Base-by-base conservation (phyloP, 2,797 vertebrate genomes). In the Trematomus bernacchii region DNA sequence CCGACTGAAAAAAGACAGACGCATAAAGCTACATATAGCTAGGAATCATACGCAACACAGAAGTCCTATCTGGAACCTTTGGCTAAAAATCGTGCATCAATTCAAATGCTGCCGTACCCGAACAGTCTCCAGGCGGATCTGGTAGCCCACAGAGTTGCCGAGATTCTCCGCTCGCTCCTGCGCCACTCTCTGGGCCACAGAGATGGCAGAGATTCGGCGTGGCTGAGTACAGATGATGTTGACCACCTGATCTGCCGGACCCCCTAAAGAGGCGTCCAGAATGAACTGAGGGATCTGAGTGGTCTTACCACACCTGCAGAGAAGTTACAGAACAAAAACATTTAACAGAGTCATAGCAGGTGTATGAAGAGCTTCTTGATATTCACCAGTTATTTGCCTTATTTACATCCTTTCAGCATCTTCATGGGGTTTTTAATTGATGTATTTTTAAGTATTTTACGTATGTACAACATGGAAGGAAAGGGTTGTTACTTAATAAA, bases 231-330 rank as follows among this genome's bases (percentile, higher is more conserved):
- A 99, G 90, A 99, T 91, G 83, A 99, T 97, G 91, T 98, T 99
- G 79, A 96, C 95, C 83, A 99, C 96, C 27, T 85, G 85, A n/a
- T 84, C 87, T 0, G 95, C 89, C 2, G 94, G 89, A 9, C 96
- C 96, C 4, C 68, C 79, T 71, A 99, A 84, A 3, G 98, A 95
- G 21, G 94, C 91, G 65, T 99, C 98, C 93, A 99, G 92, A 84
- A 99, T 98, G 88, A 99, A 99, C 89, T 99, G 98, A 83, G 98
- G 98, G 83, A 99, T 96, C 94, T 99, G 98, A 53, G 98, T 99
- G 40, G 98, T 99, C 87, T 99, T 99, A 50, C 98, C 98, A 87
- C 98, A 99, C 51, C 98, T 99, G 70, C 8, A 72, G 15, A 58
- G 14, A 43, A 14, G 42, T 3, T 0, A 30, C 5, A 71, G 23